Evolutionary conservation across 1,140 invertebrate genomes (phyloP).

Genomic region (Scaptodrosophila lebanonensis): DNA sequence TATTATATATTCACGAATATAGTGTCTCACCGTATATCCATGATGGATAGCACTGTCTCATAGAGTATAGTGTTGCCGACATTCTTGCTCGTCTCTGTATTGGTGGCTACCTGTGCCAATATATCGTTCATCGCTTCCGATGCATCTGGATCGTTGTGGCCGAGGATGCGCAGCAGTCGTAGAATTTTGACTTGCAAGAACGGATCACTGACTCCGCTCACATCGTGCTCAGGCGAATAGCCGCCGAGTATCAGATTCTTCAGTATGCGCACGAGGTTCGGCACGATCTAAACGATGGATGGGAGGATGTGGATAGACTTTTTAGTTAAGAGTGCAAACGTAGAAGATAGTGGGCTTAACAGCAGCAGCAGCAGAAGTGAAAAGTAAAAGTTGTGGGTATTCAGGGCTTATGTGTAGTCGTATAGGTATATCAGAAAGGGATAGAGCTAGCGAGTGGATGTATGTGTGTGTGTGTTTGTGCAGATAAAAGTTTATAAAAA

Average conservation of each 20-base stretch:
- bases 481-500: slow-evolving; percentile 2
- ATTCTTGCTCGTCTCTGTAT: slow-evolving; percentile 98
- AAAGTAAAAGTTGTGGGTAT: no score
- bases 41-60: slow-evolving; percentile 98
- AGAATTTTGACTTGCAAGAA: slow-evolving; percentile 99
- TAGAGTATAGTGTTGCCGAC: slow-evolving; percentile 98
- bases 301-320: background rate
- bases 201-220: slow-evolving; percentile 99
- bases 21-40: slow-evolving; percentile 91
- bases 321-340: slow-evolving; percentile 3
- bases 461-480: slow-evolving; percentile 3
- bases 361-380: background rate
- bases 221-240: slow-evolving; percentile 99
- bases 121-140: slow-evolving; percentile 99
- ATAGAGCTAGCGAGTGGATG: background rate
- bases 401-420: background rate
- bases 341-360: background rate
- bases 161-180: slow-evolving; percentile 93
- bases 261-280: slow-evolving; percentile 97
- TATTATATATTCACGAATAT: slow-evolving; percentile 3
- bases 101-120: slow-evolving; percentile 97
- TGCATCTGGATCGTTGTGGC: slow-evolving; percentile 95
- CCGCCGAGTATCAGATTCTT: slow-evolving; percentile 99
- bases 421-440: slow-evolving; percentile 1
- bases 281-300: slow-evolving; percentile 90